Evolutionary conservation across 2,113 vertebrate genomes (phyloP).

Genomic region (Bos indicus): DNA sequence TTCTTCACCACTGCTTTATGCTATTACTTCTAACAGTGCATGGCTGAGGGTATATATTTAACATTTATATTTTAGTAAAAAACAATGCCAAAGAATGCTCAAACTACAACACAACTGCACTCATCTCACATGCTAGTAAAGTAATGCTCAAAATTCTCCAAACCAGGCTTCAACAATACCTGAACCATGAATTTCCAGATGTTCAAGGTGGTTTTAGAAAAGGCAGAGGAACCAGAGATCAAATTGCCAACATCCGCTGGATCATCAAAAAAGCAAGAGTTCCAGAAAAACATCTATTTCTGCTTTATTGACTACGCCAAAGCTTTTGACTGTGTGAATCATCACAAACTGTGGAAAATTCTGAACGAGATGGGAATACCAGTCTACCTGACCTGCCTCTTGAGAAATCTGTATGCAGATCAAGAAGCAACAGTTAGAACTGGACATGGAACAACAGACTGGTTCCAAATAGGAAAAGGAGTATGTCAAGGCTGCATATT

Average conservation of each 20-base stretch:
- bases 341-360: neutral
- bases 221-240: neutral
- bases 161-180: neutral
- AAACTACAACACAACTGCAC: neutral
- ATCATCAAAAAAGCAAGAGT: neutral
- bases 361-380: neutral
- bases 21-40: neutral
- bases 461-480: neutral
- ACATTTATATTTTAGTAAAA: neutral
- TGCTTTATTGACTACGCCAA: neutral
- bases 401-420: neutral
- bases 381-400: neutral
- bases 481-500: neutral
- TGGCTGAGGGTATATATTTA: neutral
- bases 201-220: neutral
- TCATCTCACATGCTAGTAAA: neutral
- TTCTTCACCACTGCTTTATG: neutral
- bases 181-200: neutral
- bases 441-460: neutral
- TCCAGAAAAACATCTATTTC: neutral
- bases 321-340: neutral
- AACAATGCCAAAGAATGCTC: neutral
- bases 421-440: neutral
- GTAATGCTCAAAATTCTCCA: neutral
- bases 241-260: neutral